phyloP scores from a whole-genome alignment of 2,113 vertebrate species.

The Symphodus melops region DNA sequence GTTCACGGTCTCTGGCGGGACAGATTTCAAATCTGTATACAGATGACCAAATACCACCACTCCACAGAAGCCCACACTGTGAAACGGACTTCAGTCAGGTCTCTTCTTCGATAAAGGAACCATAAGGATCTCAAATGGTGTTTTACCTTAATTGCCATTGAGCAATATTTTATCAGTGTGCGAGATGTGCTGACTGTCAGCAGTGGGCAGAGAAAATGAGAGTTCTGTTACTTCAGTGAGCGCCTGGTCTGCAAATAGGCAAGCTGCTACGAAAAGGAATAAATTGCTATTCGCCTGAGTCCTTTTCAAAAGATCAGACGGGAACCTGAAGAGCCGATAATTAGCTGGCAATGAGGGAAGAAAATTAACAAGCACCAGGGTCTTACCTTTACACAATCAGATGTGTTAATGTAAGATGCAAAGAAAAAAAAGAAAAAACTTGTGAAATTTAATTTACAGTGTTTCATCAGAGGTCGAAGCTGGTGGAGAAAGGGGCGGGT shows the following conservation, averaged over 20 bases:
- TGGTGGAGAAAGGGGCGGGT: not conserved
- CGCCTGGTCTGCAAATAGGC: constrained; percentile 52
- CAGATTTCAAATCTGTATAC: too few relatives aligned
- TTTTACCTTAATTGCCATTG: constrained; percentile 8
- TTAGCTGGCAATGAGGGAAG: constrained; percentile 31
- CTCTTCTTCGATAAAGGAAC: not conserved
- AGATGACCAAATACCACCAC: too few relatives aligned
- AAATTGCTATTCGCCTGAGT: constrained; percentile 55
- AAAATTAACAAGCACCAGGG: constrained; percentile 1
- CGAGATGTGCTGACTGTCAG: constrained; percentile 34
- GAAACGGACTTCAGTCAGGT: not conserved
- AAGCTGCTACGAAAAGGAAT: constrained; percentile 54
- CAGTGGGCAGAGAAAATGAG: constrained; percentile 28
- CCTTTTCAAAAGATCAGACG: constrained; percentile 40
- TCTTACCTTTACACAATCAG: constrained; percentile 17
- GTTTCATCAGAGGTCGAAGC: not conserved
- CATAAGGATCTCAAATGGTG: not conserved
- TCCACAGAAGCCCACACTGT: too few relatives aligned
- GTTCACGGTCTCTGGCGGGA: too few relatives aligned
- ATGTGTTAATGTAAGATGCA: constrained; percentile 19
- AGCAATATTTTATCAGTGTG: not conserved
- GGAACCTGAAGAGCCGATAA: constrained; percentile 54
- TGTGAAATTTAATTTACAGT: constrained; percentile 4
- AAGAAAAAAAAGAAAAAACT: constrained; percentile 19
- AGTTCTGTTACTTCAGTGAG: constrained; percentile 35